These are phyloP conservation scores for Vimba vimba DNA, from an alignment of 2,113 vertebrate genomes.

Conservation along the genomic window DNA sequence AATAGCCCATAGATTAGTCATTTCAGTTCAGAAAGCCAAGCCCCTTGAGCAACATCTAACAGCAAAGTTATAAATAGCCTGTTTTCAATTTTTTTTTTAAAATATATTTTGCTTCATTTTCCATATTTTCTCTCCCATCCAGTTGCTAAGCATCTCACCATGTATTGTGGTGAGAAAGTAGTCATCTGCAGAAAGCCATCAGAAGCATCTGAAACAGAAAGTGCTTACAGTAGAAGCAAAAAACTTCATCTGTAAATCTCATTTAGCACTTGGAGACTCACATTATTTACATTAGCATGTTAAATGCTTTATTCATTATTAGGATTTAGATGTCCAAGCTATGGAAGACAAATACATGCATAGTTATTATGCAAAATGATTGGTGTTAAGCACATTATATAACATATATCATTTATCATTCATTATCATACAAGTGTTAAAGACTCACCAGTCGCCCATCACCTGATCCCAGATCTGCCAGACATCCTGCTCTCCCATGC, in stretches of 20 bases:
- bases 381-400: neutral
- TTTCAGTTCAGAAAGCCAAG: constrained; percentile 18
- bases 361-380: neutral
- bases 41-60: neutral
- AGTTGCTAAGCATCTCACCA: constrained; percentile 22
- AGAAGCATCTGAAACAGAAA: constrained; percentile 38
- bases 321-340: neutral
- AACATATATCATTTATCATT: neutral
- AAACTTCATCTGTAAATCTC: neutral
- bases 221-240: neutral
- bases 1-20: constrained; percentile 11
- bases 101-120: neutral
- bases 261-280: neutral
- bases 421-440: neutral
- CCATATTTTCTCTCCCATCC: neutral
- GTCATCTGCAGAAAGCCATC: constrained; percentile 10
- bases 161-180: constrained; percentile 21
- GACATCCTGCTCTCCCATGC: constrained; percentile 66
- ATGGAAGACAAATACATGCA: neutral
- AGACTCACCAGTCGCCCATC: constrained; percentile 75
- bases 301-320: neutral
- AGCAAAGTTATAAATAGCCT: constrained; percentile 11
- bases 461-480: constrained; percentile 79
- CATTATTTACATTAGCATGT: neutral
- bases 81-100: neutral